These are phyloP conservation scores for Phyllotreta cruciferae DNA, from an alignment of 2,888 invertebrate genomes.

Conservation along the genomic window DNA sequence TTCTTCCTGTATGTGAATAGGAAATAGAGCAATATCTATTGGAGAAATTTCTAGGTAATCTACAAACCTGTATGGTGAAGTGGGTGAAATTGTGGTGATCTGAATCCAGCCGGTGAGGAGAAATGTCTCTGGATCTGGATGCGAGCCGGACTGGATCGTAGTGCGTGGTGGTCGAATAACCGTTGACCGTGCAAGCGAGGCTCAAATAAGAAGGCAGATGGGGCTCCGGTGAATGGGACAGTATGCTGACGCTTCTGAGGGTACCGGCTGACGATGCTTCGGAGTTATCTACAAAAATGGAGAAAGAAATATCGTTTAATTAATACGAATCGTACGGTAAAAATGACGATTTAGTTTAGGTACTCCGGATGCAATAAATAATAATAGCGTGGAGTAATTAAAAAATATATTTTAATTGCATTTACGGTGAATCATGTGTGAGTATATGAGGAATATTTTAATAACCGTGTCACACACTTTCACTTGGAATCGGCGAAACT, in stretches of 20 bases:
- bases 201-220: constrained; percentile 89
- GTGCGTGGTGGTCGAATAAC: constrained; percentile 85
- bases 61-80: constrained; percentile 13
- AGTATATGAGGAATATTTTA: too few relatives aligned
- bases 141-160: constrained; percentile 77
- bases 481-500: too few relatives aligned
- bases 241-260: constrained; percentile 61
- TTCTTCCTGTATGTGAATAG: too few relatives aligned
- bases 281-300: constrained; percentile 60
- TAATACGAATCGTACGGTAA: not conserved
- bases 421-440: not conserved
- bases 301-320: not conserved
- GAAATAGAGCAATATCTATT: not conserved
- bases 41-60: too few relatives aligned
- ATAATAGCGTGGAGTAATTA: not conserved
- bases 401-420: too few relatives aligned
- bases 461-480: too few relatives aligned
- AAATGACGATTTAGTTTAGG: not conserved
- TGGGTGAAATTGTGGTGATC: constrained; percentile 38
- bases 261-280: constrained; percentile 62
- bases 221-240: constrained; percentile 47
- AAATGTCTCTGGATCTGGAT: constrained; percentile 69
- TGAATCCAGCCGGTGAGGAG: constrained; percentile 68
- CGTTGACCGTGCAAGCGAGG: constrained; percentile 88
- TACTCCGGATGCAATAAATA: not conserved